A percentile compares a stretch with the other conserved stretches of the same genome.
phyloP scores from a whole-genome alignment of 92 coral and sea anemone genomes.

The Galaxea fascicularis region DNA sequence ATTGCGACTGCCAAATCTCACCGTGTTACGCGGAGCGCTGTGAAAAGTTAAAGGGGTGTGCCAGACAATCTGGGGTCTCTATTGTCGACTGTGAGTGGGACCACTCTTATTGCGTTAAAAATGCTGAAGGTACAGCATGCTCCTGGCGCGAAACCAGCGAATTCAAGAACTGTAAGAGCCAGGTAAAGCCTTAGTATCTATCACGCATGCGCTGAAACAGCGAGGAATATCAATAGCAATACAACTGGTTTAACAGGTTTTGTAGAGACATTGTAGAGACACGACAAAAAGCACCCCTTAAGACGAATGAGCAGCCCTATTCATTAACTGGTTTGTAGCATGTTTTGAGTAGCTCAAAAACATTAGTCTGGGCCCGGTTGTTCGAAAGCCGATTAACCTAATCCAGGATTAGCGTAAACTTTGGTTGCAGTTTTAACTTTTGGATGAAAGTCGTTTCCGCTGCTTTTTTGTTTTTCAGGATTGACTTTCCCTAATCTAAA shows the following conservation, averaged over 20 bases:
- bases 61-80: conserved; percentile 25
- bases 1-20: conserved; percentile 81
- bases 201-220: not conserved
- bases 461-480: too few relatives aligned
- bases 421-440: too few relatives aligned
- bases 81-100: conserved; percentile 63
- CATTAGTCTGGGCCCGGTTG: too few relatives aligned
- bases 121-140: conserved; percentile 57
- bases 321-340: not conserved
- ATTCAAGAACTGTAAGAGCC: conserved; percentile 42
- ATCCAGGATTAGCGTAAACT: too few relatives aligned
- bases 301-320: not conserved
- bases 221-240: not conserved
- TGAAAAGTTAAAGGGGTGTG: conserved; percentile 14
- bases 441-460: too few relatives aligned
- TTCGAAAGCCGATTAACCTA: too few relatives aligned
- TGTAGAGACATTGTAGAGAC: not conserved
- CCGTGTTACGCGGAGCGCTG: conserved; percentile 49
- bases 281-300: not conserved
- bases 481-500: too few relatives aligned
- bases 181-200: not conserved
- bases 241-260: not conserved
- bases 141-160: conserved; percentile 48
- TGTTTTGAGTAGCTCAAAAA: too few relatives aligned
- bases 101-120: conserved; percentile 77